Conservation (phyloP, 1,140 invertebrate species). For the Leptestheria dahalacensis region DNA sequence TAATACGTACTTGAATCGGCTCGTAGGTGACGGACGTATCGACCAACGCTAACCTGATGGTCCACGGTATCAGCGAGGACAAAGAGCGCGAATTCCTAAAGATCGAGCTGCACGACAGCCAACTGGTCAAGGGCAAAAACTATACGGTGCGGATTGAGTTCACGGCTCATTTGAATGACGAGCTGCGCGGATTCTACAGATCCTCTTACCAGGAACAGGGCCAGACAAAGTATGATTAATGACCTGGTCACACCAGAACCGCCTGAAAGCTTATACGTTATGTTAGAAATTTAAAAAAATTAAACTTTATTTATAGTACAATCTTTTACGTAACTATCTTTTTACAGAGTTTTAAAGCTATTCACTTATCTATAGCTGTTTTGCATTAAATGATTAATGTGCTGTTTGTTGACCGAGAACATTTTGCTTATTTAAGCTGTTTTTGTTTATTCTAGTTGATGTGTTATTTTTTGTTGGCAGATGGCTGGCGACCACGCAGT, state of each 20-base stretch:
- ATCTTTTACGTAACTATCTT: background rate
- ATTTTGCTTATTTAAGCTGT: too few relatives aligned
- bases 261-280: too few relatives aligned
- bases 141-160: slow-evolving; percentile 8
- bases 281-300: background rate
- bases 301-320: background rate
- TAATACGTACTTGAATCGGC: background rate
- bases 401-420: too few relatives aligned
- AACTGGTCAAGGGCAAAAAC: background rate
- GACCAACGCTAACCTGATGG: background rate
- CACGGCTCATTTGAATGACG: slow-evolving; percentile 1
- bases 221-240: background rate
- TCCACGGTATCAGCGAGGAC: background rate
- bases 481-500: slow-evolving; percentile 18
- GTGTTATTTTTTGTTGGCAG: slow-evolving; percentile 15
- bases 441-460: too few relatives aligned
- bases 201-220: slow-evolving; percentile 9
- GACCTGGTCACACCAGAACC: background rate
- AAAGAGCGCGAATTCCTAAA: background rate
- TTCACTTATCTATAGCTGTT: too few relatives aligned
- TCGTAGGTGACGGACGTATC: background rate
- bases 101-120: background rate
- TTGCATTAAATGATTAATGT: too few relatives aligned
- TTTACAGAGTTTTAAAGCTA: too few relatives aligned
- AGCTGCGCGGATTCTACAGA: slow-evolving; percentile 7